phyloP scores from a whole-genome alignment of 2,113 vertebrate species.

The Crotalus horridus region DNA sequence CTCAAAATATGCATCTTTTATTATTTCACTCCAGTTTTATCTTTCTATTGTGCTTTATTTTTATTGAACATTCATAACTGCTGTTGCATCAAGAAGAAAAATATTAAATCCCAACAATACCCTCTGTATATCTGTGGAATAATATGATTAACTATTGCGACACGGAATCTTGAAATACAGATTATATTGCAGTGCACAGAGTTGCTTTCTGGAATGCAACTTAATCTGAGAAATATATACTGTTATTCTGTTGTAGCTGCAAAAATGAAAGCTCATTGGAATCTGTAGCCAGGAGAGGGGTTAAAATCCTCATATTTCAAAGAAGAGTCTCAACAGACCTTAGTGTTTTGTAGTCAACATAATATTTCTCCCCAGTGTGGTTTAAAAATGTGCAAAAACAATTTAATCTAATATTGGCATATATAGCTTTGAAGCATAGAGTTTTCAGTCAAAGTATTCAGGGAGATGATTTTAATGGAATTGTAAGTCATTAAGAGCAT shows the following conservation, averaged over 20 bases:
- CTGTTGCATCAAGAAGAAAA: conserved; percentile 61
- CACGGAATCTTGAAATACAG: too few relatives aligned
- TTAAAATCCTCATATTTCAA: conserved; percentile 42
- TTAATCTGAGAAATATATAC: too few relatives aligned
- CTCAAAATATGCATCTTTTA: conserved; percentile 64
- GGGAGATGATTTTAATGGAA: conserved; percentile 37
- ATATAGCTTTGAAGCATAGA: conserved; percentile 28
- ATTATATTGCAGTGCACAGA: too few relatives aligned
- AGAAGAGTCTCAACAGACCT: conserved; percentile 35
- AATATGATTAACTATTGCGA: too few relatives aligned
- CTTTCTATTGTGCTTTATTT: conserved; percentile 62
- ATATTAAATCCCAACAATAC: too few relatives aligned
- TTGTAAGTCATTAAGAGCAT: conserved; percentile 38
- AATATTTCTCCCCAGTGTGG: conserved; percentile 54
- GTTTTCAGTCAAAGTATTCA: conserved; percentile 17
- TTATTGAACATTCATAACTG: conserved; percentile 67
- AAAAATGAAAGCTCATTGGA: conserved; percentile 48
- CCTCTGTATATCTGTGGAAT: too few relatives aligned
- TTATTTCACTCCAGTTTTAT: conserved; percentile 58
- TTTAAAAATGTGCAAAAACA: conserved; percentile 55
- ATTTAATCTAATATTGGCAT: conserved; percentile 49
- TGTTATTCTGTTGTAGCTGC: conserved; percentile 28
- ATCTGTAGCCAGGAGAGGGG: conserved; percentile 37
- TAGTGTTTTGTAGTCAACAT: conserved; percentile 42
- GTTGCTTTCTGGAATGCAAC: too few relatives aligned